Evolutionary conservation across 2,888 invertebrate species (phyloP), one percentile per base, ranked within the genome.

Genomic region (Macaria notata): DNA sequence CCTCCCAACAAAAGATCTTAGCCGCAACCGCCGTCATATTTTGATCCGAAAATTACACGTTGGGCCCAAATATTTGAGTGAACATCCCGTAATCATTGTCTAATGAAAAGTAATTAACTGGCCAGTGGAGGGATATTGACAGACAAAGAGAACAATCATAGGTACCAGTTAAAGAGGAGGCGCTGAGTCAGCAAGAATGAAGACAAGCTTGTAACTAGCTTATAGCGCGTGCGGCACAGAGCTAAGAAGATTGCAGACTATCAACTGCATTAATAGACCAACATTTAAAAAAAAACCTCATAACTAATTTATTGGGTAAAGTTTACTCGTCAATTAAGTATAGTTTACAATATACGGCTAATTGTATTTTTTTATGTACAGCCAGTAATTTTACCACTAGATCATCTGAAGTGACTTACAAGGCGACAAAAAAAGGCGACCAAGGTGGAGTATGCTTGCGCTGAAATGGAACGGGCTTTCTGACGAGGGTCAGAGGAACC

Each of bases 61-160:
- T 64, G 56, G 59, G 56, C 59, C 62, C 55, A 68, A 70, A 69
- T 61, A 69, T 70, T 69, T 66, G 56, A 63, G 43, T 55, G 61
- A 54, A 51, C 46, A 55, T 48, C 50, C 60, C 45, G 59, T 56
- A 63, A 61, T 65, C 62, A 64, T 65, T 49, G 59, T 89, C 83
- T 91, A 89, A 91, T 89, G 87, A 88, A 89, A 91, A 88, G 85
- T 90, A 89, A 91, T 91, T 90, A 91, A 88, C 85, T 79, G 79
- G 67, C 66, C 74, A 71, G 60, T 62, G 56, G 66, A 58, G 57
- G 59, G 49, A 52, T 81, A 82, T 84, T 86, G 87, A 85, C 87
- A 84, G 87, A 88, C 88, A 89, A 88, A 83, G 87, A 83, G 86
- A 88, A 89, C 88, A 89, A 89, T 88, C 87, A 85, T 74, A 83